Evolutionary conservation across 2,888 invertebrate species (phyloP).

Genomic region (Tetrapedia diversipes): DNA sequence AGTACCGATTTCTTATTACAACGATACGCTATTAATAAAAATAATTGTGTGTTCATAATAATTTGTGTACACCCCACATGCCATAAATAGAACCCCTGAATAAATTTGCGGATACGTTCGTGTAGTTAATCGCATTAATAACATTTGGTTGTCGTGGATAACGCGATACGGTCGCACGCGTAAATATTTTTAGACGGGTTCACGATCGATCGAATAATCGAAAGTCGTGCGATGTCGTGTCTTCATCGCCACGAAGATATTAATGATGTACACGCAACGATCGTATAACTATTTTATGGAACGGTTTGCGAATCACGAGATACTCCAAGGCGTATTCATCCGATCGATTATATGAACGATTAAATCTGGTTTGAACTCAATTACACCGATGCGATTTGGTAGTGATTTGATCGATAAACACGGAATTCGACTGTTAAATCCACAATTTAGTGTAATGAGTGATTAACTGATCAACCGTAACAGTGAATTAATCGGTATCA

Average conservation of each 20-base stretch:
- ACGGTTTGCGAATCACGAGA: neutral
- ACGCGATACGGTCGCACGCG: neutral
- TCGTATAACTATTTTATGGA: neutral
- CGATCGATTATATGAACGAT: neutral
- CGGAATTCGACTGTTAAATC: neutral
- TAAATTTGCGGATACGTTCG: neutral
- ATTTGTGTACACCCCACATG: neutral
- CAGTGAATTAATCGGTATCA: no score
- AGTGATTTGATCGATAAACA: neutral
- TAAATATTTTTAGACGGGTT: neutral
- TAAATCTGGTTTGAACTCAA: constrained; percentile 21
- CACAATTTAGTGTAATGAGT: neutral
- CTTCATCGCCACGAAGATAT: neutral
- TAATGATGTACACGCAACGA: neutral
- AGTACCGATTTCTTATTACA: neutral
- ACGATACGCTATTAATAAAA: neutral
- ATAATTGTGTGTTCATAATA: no score
- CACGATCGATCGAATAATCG: neutral
- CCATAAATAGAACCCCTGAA: neutral
- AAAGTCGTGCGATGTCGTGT: neutral
- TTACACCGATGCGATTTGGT: constrained; percentile 10
- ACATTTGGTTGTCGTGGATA: no score
- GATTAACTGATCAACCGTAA: no score
- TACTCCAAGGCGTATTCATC: no score
- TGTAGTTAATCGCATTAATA: neutral